Base-by-base conservation (phyloP, 2,797 vertebrate genomes). In the Bovichtus diacanthus region DNA sequence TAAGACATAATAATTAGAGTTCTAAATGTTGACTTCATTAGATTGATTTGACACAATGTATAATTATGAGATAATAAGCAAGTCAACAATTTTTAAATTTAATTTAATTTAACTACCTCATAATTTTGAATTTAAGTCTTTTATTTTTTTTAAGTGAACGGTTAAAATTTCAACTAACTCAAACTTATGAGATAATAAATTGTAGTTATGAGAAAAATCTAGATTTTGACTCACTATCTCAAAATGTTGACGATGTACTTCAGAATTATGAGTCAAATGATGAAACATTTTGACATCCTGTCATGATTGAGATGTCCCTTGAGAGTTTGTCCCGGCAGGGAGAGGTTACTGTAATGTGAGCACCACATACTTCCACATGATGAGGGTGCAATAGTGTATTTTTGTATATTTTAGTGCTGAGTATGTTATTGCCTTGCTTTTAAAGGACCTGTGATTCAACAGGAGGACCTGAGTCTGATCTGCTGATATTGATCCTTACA, bases 301-400 rank as follows among this genome's bases (percentile, higher is more conserved):
- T 31, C n/a, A 16, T 23, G 0, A 19, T 54, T 15, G 13, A 31
- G 29, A 7, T 9, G 55, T 25, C 7, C 1, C 7, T 5, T 21
- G 23, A 46, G 41, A 36, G 5, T 51, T 67, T 56, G 1, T 15
- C 27, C 4, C 9, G 10, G n/a, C n/a, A 43, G n/a, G n/a, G n/a
- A n/a, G n/a, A n/a, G n/a, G 58, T 56, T 59, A 66, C 51, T 83
- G 36, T 68, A 50, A 44, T 18, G 4, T 29, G n/a, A 46, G 41
- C 7, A 4, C 39, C 41, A 61, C 4, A 58, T 39, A 21, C 21
- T n/a, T 44, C 53, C 50, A 16, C 46, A 16, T 19, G 10, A 18
- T 9, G 16, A 70, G 4, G 43, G 34, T 69, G 47, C 69, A 63
- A 6, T 23, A 9, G 23, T 55, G 5, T 58, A 5, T 53, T 47